These are phyloP conservation scores for Triplophysa dalaica DNA, from an alignment of 2,113 vertebrate species.

Conservation along the genomic window DNA sequence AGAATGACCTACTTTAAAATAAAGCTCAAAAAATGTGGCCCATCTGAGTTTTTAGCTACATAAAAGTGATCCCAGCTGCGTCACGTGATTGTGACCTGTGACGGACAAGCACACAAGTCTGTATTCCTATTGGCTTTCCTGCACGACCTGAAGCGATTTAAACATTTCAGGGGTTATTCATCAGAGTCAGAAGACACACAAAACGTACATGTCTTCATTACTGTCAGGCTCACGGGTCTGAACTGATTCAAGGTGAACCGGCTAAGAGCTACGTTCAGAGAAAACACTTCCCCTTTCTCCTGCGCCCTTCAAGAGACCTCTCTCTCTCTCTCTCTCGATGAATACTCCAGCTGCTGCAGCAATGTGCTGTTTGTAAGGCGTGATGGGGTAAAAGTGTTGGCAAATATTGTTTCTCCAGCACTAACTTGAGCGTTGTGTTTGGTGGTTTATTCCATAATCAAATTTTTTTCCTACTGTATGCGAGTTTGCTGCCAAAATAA, in stretches of 20 bases:
- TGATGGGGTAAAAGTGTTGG: neutral
- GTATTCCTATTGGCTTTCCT: neutral
- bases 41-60: too few species aligned
- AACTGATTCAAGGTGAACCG: conserved; percentile 40
- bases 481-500: neutral
- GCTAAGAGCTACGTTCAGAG: neutral
- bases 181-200: neutral
- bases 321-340: conserved; percentile 1
- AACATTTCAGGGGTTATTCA: neutral
- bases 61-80: too few species aligned
- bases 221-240: neutral
- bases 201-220: neutral
- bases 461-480: too few species aligned
- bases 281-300: neutral
- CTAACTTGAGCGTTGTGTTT: neutral
- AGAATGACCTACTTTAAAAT: too few species aligned
- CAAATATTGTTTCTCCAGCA: neutral
- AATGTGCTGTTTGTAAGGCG: neutral
- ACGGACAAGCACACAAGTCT: neutral
- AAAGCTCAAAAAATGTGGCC: too few species aligned
- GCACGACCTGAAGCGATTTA: neutral
- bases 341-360: conserved; percentile 16
- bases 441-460: neutral
- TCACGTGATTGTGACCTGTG: too few species aligned
- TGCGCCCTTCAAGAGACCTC: conserved; percentile 13